Evolutionary conservation across 2,797 vertebrate species (phyloP).

Genomic region (Chelonia mydas): DNA sequence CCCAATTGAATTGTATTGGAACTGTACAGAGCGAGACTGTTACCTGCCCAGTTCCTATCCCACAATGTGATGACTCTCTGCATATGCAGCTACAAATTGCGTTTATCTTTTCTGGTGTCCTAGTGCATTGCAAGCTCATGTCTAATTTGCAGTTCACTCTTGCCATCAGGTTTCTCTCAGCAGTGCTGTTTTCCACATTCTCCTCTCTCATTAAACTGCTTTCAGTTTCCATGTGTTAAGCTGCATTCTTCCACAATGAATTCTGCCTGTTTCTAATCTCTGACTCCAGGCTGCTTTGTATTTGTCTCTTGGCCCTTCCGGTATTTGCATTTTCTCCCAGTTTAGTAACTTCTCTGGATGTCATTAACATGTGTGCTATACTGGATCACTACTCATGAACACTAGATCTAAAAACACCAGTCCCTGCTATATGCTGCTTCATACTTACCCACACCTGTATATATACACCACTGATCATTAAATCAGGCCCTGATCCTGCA

Average conservation of each 20-base stretch:
- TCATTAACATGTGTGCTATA: not conserved
- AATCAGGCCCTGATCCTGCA: not conserved
- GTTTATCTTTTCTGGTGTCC: not conserved
- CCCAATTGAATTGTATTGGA: not conserved
- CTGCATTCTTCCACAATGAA: not conserved
- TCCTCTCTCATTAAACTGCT: not conserved
- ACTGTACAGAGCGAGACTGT: not conserved
- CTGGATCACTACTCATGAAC: not conserved
- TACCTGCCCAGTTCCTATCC: not conserved
- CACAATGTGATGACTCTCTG: not conserved
- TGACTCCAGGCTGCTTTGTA: not conserved
- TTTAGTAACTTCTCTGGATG: not conserved
- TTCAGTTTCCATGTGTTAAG: not conserved
- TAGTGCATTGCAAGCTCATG: not conserved
- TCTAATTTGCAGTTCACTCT: not conserved
- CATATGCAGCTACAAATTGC: not conserved
- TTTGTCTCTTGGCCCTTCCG: not conserved
- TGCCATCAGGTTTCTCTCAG: not conserved
- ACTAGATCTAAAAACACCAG: not conserved
- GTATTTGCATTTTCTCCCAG: not conserved
- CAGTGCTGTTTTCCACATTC: not conserved
- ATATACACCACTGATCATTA: not conserved
- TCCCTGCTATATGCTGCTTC: rapidly evolving
- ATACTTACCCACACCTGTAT: not conserved
- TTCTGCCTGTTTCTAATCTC: not conserved